Evolutionary conservation across 2,113 vertebrate species (phyloP).

Genomic region (Morone chrysops): DNA sequence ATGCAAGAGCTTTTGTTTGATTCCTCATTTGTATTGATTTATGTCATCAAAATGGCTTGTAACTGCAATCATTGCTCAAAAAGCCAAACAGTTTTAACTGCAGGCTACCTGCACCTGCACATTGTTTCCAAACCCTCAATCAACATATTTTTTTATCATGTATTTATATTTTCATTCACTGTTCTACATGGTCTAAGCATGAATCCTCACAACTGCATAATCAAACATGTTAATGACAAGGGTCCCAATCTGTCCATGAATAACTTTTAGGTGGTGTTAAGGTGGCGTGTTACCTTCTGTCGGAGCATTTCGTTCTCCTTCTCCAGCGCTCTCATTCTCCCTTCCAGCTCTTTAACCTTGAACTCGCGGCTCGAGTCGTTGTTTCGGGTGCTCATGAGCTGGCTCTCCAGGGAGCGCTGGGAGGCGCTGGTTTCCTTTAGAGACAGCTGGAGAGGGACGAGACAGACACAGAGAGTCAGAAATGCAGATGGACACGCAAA

Average conservation of each 20-base stretch:
- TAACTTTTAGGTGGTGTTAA: too few species aligned
- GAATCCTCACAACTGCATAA: too few species aligned
- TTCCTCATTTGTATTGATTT: neutral
- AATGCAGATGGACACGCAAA: neutral
- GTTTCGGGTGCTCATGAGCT: constrained; percentile 83
- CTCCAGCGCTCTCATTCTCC: constrained; percentile 87
- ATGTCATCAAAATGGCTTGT: neutral
- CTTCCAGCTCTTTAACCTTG: constrained; percentile 92
- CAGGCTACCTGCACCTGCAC: neutral
- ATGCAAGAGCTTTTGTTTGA: too few species aligned
- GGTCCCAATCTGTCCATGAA: too few species aligned
- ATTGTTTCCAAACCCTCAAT: neutral
- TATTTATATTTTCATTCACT: neutral
- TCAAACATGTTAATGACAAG: too few species aligned
- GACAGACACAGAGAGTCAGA: neutral
- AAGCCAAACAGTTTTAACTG: neutral
- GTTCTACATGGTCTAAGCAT: neutral
- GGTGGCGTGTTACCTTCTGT: constrained; percentile 85
- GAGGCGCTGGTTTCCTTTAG: constrained; percentile 84
- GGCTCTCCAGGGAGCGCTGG: constrained; percentile 88
- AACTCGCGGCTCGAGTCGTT: constrained; percentile 87
- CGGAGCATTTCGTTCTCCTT: constrained; percentile 92
- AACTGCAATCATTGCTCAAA: neutral
- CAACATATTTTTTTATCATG: neutral
- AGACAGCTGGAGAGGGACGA: constrained; percentile 79